Percentiles rank a stretch among this genome's conserved stretches.
These are phyloP conservation scores for Riptortus pedestris DNA, from an alignment of 1,140 invertebrate genomes.

Conservation along the genomic window DNA sequence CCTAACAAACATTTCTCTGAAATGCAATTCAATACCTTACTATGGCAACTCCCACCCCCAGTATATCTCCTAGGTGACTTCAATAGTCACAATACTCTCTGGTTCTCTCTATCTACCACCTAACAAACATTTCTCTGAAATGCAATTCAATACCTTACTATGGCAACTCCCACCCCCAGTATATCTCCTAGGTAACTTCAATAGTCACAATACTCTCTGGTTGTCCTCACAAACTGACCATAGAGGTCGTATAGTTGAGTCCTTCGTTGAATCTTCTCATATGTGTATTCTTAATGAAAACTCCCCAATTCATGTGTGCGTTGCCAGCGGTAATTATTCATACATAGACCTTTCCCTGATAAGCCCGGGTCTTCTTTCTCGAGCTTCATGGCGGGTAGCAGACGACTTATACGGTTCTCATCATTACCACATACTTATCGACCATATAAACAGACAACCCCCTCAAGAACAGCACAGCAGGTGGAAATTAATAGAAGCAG, in stretches of 20 bases:
- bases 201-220: not conserved
- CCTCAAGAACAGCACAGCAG: too few relatives aligned
- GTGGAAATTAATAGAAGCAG: too few relatives aligned
- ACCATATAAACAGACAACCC: not conserved
- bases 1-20: too few relatives aligned
- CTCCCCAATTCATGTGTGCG: not conserved
- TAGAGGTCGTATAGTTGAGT: not conserved
- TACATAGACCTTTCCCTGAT: not conserved
- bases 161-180: not conserved
- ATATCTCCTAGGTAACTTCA: not conserved
- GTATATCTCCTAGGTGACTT: too few relatives aligned
- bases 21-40: too few relatives aligned
- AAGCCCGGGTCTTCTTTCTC: not conserved
- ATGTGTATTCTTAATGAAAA: not conserved
- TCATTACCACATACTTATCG: not conserved
- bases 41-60: too few relatives aligned
- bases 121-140: not conserved
- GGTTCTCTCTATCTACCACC: not conserved
- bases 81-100: too few relatives aligned
- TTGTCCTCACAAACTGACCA: not conserved
- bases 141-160: not conserved
- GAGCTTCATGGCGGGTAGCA: not conserved
- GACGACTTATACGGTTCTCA: not conserved
- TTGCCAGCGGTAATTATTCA: not conserved
- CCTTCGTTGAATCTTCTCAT: not conserved